Conservation (phyloP, 2,888 invertebrate genomes). For the Agonum fuliginosum region DNA sequence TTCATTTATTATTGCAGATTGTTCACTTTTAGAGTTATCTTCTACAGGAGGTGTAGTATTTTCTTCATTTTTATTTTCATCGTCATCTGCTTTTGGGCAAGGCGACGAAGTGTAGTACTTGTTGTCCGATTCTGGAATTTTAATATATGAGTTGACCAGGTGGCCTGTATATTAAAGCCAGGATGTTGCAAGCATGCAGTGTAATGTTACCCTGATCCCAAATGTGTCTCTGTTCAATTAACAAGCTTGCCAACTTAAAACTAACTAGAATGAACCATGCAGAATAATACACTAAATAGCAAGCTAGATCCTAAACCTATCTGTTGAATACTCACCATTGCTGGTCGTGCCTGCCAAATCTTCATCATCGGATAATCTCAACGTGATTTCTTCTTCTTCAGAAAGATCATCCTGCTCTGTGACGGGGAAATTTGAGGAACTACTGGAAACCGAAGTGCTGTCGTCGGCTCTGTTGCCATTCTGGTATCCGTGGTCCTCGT, state of each 20-base stretch:
- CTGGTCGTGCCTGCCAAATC: neutral
- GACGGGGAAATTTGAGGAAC: slow-evolving; percentile 32
- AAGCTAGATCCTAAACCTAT: neutral
- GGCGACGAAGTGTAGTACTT: slow-evolving; percentile 21
- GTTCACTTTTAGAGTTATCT: neutral
- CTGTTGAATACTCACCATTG: slow-evolving; percentile 24
- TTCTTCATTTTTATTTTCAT: neutral
- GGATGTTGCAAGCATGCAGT: slow-evolving; percentile 2
- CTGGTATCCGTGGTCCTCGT: neutral
- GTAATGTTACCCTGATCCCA: neutral
- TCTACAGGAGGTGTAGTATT: neutral
- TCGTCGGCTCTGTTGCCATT: slow-evolving; percentile 36
- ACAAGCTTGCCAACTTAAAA: neutral
- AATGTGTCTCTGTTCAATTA: neutral
- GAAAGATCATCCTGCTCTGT: slow-evolving; percentile 42
- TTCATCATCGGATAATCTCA: slow-evolving; percentile 45
- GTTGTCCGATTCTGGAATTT: slow-evolving; percentile 46
- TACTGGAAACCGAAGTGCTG: slow-evolving; percentile 23
- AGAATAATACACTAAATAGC: neutral
- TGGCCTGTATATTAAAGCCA: slow-evolving; percentile 21
- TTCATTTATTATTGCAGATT: neutral
- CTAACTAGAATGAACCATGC: neutral
- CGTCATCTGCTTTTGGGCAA: slow-evolving; percentile 22
- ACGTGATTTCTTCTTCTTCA: slow-evolving; percentile 38
- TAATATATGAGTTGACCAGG: slow-evolving; percentile 37